phyloP scores from a whole-genome alignment of 2,888 invertebrate genomes.

The Lycaena phlaeas region DNA sequence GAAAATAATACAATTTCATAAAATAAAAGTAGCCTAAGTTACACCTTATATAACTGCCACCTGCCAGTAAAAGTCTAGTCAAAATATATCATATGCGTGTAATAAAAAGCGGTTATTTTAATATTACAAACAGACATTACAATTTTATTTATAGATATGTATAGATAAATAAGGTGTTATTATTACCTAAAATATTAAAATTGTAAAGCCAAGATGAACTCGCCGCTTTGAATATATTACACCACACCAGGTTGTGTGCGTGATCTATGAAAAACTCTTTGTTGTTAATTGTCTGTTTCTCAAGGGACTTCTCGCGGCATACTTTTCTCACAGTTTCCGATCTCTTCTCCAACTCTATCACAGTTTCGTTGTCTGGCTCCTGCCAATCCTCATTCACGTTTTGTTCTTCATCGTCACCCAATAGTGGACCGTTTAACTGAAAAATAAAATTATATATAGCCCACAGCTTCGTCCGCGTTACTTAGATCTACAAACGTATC shows the following conservation, averaged over 20 bases:
- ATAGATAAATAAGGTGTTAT: too few species aligned
- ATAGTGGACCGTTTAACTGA: constrained; percentile 53
- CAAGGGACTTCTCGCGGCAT: constrained; percentile 50
- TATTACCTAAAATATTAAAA: constrained; percentile 79
- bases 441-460: too few species aligned
- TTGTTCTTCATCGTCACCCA: constrained; percentile 44
- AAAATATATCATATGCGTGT: too few species aligned
- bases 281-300: constrained; percentile 71
- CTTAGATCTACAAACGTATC: too few species aligned
- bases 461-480: too few species aligned
- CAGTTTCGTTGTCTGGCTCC: constrained; percentile 51
- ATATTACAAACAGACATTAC: too few species aligned
- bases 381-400: constrained; percentile 34
- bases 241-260: constrained; percentile 79
- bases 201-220: constrained; percentile 88
- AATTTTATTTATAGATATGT: too few species aligned
- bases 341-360: constrained; percentile 62
- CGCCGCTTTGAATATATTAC: constrained; percentile 83
- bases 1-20: too few species aligned
- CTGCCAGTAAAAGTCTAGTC: too few species aligned
- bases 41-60: too few species aligned
- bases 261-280: constrained; percentile 83
- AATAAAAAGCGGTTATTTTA: too few species aligned
- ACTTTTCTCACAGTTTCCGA: constrained; percentile 54
- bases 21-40: too few species aligned